A percentile compares a stretch with the other conserved stretches of the same genome.
phyloP scores from a whole-genome alignment of 2,888 invertebrate species.

The Ochropleura plecta region DNA sequence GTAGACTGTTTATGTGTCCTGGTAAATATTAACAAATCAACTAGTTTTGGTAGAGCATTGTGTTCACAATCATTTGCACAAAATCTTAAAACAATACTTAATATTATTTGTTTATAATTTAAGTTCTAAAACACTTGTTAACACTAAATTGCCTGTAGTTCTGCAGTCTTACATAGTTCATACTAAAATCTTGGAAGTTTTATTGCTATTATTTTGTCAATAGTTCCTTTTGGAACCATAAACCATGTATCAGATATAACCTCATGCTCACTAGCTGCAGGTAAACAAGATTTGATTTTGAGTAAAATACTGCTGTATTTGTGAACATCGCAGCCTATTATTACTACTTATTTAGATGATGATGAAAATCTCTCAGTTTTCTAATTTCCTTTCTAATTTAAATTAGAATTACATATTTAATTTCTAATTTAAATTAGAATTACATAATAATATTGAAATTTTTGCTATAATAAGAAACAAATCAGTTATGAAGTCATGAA shows the following conservation, averaged over 20 bases:
- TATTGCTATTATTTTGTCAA: background rate
- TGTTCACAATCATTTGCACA: slow-evolving; percentile 10
- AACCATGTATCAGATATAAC: background rate
- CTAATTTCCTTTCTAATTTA: no score
- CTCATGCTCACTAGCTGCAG: background rate
- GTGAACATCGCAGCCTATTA: background rate
- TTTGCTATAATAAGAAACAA: background rate
- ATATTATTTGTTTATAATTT: slow-evolving; percentile 11
- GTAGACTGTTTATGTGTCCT: slow-evolving; percentile 5
- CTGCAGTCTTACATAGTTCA: background rate
- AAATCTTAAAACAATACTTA: background rate
- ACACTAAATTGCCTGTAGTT: background rate
- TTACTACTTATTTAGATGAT: background rate
- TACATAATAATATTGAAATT: background rate
- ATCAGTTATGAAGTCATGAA: background rate
- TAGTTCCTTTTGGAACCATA: background rate
- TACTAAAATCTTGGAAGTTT: background rate
- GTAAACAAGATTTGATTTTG: background rate
- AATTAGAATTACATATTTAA: no score
- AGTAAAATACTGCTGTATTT: background rate
- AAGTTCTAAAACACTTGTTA: slow-evolving; percentile 4
- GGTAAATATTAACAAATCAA: slow-evolving; percentile 17
- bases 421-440: no score
- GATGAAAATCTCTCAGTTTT: background rate
- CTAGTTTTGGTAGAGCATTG: slow-evolving; percentile 22